Base-by-base conservation (phyloP, 2,888 invertebrate species). In the Habrosyne pyritoides region DNA sequence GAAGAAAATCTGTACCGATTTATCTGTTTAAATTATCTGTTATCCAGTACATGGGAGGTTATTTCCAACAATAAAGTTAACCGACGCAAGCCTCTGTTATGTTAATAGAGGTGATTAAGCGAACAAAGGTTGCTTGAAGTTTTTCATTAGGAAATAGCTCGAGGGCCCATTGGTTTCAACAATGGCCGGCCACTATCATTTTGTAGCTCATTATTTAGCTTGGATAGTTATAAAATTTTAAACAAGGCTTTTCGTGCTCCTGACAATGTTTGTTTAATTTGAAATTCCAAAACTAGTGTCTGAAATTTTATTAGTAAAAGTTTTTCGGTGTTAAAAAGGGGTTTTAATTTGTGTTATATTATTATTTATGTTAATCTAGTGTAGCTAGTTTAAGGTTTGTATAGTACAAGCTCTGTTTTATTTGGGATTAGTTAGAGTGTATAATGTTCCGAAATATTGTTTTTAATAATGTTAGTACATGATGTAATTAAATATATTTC, bases 91-190 rank as follows among this genome's bases (percentile, higher is more conserved):
- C 59, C 62, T 66, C 67, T 71, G 58, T 72, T 71, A 56, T 67
- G 67, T 55, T 67, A 72, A 66, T 67, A 61, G 53, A 10, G 56
- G 66, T 64, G 66, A 67, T 69, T 72, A 64, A 67, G 58, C 26
- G 59, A 64, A 72, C 70, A 67, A 71, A 69, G 67, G 33, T 36
- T 55, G 42, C 64, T 2, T 50, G 47, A 63, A 66, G 62, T 72
- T 69, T 69, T 71, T 64, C 68, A 67, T 62, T 63, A 61, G 51
- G 28, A 55, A 67, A 66, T 61, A 51, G 63, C 71, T 59, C 54
- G 50, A 55, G 54, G 69, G 42, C 8, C 64, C 21, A 57, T 60
- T 56, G 51, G 24, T 28, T 24, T 30, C 24, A 58, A 70, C 66
- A 70, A 68, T 66, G 48, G 59, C 1, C 8, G 10, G 55, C 55